phyloP scores from a whole-genome alignment of 2,113 vertebrate species.

The Acrocephalus arundinaceus region DNA sequence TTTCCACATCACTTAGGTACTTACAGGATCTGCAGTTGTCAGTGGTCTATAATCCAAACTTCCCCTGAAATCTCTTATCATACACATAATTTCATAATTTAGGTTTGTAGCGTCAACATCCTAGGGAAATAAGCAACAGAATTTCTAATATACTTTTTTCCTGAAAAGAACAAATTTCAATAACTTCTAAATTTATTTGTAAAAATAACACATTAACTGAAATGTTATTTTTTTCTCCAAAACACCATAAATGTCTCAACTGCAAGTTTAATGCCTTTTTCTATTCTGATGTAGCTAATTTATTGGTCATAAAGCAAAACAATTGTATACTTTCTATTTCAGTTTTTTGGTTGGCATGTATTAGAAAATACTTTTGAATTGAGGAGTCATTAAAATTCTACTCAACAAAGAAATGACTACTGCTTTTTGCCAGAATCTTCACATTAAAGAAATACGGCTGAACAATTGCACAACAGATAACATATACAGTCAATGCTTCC shows the following conservation, averaged over 20 bases:
- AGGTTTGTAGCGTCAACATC: conserved; percentile 93
- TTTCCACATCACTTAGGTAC: conserved; percentile 35
- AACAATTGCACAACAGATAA: neutral
- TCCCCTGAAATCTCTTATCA: conserved; percentile 97
- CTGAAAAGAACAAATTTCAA: neutral
- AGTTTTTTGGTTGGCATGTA: neutral
- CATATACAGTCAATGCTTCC: neutral
- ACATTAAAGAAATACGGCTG: neutral
- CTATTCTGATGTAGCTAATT: neutral
- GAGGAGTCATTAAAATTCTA: neutral
- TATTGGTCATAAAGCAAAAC: neutral
- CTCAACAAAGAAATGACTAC: neutral
- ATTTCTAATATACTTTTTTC: neutral
- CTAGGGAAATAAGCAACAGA: conserved; percentile 65
- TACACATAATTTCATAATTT: conserved; percentile 98
- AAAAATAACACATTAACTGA: neutral
- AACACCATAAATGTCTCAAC: neutral
- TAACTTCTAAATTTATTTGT: neutral
- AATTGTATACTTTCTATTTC: neutral
- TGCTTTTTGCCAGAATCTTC: neutral
- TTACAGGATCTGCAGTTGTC: conserved; percentile 90
- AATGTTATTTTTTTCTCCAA: neutral
- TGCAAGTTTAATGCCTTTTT: neutral
- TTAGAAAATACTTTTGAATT: neutral
- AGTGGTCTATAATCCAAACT: conserved; percentile 96